Base-by-base conservation (phyloP, 2,797 vertebrate genomes). In the Spinus olivaceus region DNA sequence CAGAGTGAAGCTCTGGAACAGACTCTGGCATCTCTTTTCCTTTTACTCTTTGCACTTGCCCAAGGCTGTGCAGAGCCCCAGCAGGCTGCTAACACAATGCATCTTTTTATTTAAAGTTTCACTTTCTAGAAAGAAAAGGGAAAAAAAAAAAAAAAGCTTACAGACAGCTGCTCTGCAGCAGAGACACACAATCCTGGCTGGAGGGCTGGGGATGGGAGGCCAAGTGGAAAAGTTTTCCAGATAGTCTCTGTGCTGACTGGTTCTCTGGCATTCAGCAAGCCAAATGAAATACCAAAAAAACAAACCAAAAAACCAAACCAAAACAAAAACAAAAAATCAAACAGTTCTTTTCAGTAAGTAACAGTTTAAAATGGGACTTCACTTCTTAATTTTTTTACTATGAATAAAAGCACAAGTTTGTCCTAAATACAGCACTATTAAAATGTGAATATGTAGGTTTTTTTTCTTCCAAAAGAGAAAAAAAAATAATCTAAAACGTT, bases 371-470 rank as follows among this genome's bases (percentile, higher is more conserved):
- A 89, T 82, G 83, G 94, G 91, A 94, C 87, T 91, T 92, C 79
- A 88, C 80, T 89, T 92, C 71, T 95, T 95, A 37, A 30, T 35
- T 72, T 81, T 88, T 95, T 96, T 81, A 96, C 96, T 97, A 94
- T 91, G 88, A 95, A 97, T 96, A 96, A 97, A 97, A 93, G 95
- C 97, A 97, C 86, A 92, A 85, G 60, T 96, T 94, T 96, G 76
- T 84, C 94, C 95, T 97, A 97, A 95, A 96, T 96, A 96, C 83
- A 96, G 85, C 88, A 96, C 91, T 96, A 97, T 92, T 97, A 97
- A 98, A 97, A 97, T 87, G 95, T 95, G 94, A 97, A 89, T 95
- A 95, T 82, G 92, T 90, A 74, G 76, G 82, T 83, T n/a, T 90
- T 64, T 83, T 64, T 54, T 2, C 30, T 88, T 61, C 60, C 50